These are phyloP conservation scores for Drosophila algonquin DNA, from an alignment of 2,888 invertebrate species.

Conservation along the genomic window DNA sequence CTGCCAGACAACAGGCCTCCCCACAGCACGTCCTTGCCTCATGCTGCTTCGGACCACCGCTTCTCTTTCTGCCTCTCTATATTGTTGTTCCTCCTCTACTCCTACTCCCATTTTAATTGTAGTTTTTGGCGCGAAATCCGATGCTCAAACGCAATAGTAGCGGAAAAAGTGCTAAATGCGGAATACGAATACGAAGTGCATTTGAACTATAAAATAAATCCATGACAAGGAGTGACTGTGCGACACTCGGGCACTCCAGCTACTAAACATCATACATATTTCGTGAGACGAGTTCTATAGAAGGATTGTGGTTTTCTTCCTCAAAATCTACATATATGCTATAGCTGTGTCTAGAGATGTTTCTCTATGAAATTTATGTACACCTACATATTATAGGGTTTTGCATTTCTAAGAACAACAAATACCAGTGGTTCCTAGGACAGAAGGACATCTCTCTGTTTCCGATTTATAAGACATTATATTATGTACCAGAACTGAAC, in stretches of 20 bases:
- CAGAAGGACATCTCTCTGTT: not conserved
- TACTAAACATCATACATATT: no score
- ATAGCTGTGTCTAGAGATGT: no score
- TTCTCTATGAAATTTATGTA: no score
- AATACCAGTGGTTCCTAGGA: not conserved
- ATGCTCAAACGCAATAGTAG: constrained; percentile 5
- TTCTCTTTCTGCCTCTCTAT: not conserved
- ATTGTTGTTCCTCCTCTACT: not conserved
- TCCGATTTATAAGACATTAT: no score
- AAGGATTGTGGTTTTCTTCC: no score
- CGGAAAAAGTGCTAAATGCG: not conserved
- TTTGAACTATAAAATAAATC: not conserved
- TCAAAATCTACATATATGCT: no score
- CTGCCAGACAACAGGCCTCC: not conserved
- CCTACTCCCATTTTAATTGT: not conserved
- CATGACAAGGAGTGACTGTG: not conserved
- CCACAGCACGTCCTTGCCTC: constrained; percentile 7
- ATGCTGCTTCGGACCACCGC: not conserved
- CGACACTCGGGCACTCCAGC: no score
- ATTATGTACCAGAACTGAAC: no score
- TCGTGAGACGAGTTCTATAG: no score
- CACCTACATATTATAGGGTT: no score
- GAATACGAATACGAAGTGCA: not conserved
- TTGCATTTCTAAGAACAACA: not conserved
- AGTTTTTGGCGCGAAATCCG: constrained; percentile 41